Evolutionary conservation across 2,888 invertebrate species (phyloP), one percentile per base, ranked within the genome.

Genomic region (Idaea aversata): DNA sequence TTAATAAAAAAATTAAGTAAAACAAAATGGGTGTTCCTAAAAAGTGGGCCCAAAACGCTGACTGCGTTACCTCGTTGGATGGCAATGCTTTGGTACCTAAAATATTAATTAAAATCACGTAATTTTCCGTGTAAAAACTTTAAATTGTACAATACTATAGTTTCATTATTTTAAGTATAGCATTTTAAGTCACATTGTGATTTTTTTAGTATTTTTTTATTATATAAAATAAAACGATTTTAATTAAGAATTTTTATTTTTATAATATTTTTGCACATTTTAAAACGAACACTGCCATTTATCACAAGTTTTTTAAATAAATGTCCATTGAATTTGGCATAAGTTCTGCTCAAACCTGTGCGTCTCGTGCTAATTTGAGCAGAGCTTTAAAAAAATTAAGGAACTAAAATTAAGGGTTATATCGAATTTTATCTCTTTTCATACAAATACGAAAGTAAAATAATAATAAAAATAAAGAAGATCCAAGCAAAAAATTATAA

Each of bases 161-260:
- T 65, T 72, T 69, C 47, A 7, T 13, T 70, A 77, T 72, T 74
- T 77, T 78, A 79, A 77, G 75, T 74, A 79, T 79, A 80, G 78
- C 75, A 68, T 62, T 68, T 70, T 89, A 88, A 87, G 87, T 88
- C 90, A 88, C 89, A 73, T 73, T 91, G 91, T 91, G 91, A 91
- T 91, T 89, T 85, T 36, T 79, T 85, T 80, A 82, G 81, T 84
- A 85, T 84, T 81, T 79, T 75, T 79, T 75, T 79, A 77, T 77
- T 79, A 70, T 63, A 59, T 68, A 36, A 25, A 62, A 34, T 59
- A 38, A 63, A 57, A 61, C 65, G 47, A 64, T 66, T 67, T 72
- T 75, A 72, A 69, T 75, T 85, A 86, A 84, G 86, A 76, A 78
- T 84, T 87, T 90, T 90, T 90, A 90, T 91, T 91, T 91, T 63